Base-by-base conservation (phyloP, 2,888 invertebrate species). In the Campoplex nolae region DNA sequence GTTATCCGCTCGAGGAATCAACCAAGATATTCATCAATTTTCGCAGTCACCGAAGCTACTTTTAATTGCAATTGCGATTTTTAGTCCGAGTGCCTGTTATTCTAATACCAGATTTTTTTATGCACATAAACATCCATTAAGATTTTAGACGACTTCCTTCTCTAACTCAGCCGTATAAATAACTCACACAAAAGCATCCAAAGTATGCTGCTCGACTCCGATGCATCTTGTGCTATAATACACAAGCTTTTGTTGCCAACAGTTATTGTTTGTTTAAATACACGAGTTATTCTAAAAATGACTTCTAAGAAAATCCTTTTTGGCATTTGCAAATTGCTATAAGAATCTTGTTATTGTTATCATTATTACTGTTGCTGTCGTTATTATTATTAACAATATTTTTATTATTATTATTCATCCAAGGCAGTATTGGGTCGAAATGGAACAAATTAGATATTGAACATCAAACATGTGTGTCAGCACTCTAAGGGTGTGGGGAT, bases 11-110 rank as follows among this genome's bases (percentile, higher is more conserved):
- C 35, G n/a, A 73, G 32, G 38, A 35, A 18, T 73, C 73, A 51
- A 35, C 13, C 9, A 56, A 56, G 56, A 58, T 54, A 56, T 35
- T 54, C n/a, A 56, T 74, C 38, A 35, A 74, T 74, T 74, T 74
- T 56, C 56, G 3, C 38, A 56, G 13, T 35, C 56, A 56, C 38
- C n/a, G 6, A 23, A 58, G 42, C 74, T n/a, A 32, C 58, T 56
- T 74, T 56, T 38, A 38, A 56, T 56, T 9, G 7, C 32, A 16
- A 48, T 18, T 13, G 9, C 71, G 7, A 28, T 48, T 23, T 51
- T 45, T 7, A 18, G 23, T 32, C 38, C 23, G 6, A 32, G 35
- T 2, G 11, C 11, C 54, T 73, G 32, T 18, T 1, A 9, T 35
- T 38, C 4, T 8, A 3, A 3, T 35, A 16, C 35, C 18, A 51